Evolutionary conservation across 1,140 invertebrate species (phyloP).

Genomic region (Trichogramma pretiosum): DNA sequence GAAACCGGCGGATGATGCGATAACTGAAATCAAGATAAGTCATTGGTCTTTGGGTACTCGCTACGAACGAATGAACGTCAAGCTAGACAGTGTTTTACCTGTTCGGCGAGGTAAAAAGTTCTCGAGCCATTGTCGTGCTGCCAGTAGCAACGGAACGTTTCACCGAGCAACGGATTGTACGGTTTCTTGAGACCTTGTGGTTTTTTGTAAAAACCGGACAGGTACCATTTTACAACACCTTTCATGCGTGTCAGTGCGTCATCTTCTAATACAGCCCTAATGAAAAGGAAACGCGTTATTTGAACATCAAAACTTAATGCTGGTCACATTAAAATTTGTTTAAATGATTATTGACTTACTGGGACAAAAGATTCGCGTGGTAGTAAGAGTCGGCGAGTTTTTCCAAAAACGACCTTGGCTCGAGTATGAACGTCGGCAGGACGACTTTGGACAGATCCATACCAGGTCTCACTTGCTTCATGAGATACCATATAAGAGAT

Average conservation of each 20-base stretch:
- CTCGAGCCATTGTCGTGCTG: constrained; percentile 71
- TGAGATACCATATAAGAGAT: constrained; percentile 83
- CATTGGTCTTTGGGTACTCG: too few relatives aligned
- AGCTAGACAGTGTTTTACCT: constrained; percentile 48
- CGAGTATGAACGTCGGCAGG: constrained; percentile 80
- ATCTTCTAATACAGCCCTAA: constrained; percentile 74
- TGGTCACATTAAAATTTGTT: background rate
- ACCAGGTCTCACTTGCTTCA: constrained; percentile 90
- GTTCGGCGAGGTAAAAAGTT: constrained; percentile 89
- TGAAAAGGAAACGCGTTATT: constrained; percentile 18
- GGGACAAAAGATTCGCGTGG: constrained; percentile 80
- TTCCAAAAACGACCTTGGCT: constrained; percentile 87
- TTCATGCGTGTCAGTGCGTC: constrained; percentile 89
- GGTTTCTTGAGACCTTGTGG: constrained; percentile 91
- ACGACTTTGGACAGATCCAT: constrained; percentile 96
- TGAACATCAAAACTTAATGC: background rate
- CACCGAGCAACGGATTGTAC: constrained; percentile 89
- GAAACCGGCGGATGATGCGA: constrained; percentile 94
- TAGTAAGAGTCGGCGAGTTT: constrained; percentile 91
- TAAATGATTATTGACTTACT: constrained; percentile 51
- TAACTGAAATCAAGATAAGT: constrained; percentile 52
- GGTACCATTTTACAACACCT: constrained; percentile 79
- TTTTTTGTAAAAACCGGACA: constrained; percentile 82
- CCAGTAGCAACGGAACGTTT: constrained; percentile 88
- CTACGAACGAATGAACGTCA: too few relatives aligned